phyloP scores from a whole-genome alignment of 64 coral and sea anemone species.

The Porites lutea region DNA sequence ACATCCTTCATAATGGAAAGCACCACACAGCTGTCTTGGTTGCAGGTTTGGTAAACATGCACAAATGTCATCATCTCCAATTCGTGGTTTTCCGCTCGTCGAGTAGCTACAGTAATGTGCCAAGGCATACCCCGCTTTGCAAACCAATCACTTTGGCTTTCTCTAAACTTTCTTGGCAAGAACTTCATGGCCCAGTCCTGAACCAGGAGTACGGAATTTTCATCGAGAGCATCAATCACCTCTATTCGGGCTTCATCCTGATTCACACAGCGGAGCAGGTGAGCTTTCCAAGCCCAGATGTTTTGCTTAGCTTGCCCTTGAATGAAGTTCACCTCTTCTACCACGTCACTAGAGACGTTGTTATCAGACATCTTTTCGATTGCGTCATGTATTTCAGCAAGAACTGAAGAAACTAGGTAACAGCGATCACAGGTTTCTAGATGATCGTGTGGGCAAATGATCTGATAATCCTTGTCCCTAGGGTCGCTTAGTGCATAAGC shows the following conservation, averaged over 20 bases:
- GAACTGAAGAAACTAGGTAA: neutral
- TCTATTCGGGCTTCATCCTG: constrained; percentile 39
- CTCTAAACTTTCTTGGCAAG: no score
- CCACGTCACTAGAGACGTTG: neutral
- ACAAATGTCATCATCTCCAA: neutral
- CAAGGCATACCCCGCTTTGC: neutral
- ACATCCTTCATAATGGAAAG: no score
- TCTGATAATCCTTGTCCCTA: constrained; percentile 20
- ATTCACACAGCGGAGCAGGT: constrained; percentile 10
- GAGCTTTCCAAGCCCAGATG: neutral
- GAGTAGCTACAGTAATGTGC: constrained; percentile 1
- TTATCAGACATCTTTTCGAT: neutral
- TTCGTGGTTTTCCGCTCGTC: neutral
- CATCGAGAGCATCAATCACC: neutral
- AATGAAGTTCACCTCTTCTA: neutral
- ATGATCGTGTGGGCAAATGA: neutral
- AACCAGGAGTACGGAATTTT: no score
- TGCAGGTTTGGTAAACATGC: neutral
- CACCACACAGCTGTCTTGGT: neutral
- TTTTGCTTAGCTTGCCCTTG: neutral
- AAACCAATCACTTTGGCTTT: no score
- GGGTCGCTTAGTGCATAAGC: constrained; percentile 18
- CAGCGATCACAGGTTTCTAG: constrained; percentile 15
- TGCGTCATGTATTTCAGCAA: neutral
- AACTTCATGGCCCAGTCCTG: no score